A percentile compares a stretch with the other conserved stretches of the same genome.
Conservation (phyloP, 2,888 invertebrate genomes). For the Cenopis cana region DNA sequence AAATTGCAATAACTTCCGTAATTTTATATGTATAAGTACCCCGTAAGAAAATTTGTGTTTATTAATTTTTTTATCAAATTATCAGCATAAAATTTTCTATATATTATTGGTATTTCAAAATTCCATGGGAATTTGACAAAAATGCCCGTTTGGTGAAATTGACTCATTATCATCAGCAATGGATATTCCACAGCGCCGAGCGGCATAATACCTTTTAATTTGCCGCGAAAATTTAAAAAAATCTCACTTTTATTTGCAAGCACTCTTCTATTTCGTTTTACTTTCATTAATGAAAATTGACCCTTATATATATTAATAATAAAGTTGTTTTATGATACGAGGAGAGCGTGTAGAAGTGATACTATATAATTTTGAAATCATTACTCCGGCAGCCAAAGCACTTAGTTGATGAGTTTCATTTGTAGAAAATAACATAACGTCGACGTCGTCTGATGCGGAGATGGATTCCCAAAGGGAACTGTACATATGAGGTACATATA, state of each 20-base stretch:
- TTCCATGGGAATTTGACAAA: too few relatives aligned
- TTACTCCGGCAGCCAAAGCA: conserved; percentile 30
- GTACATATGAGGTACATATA: too few relatives aligned
- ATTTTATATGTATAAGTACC: too few relatives aligned
- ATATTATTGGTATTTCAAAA: too few relatives aligned
- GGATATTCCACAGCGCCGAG: background rate
- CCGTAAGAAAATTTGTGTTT: too few relatives aligned
- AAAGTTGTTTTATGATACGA: background rate
- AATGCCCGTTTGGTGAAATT: too few relatives aligned
- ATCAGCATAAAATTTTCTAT: too few relatives aligned
- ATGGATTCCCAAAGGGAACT: too few relatives aligned
- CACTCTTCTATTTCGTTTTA: background rate
- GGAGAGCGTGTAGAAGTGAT: conserved; percentile 6
- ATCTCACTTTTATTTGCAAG: background rate
- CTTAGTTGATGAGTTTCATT: conserved; percentile 30
- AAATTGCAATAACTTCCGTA: too few relatives aligned
- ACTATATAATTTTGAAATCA: conserved; percentile 18
- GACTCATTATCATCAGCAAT: too few relatives aligned
- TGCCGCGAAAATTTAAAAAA: conserved; percentile 7
- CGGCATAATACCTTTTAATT: conserved; percentile 12
- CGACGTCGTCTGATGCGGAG: background rate
- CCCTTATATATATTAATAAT: background rate
- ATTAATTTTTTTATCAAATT: too few relatives aligned
- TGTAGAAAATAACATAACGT: conserved; percentile 12
- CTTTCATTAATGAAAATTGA: background rate